Percentiles rank a stretch among this genome's conserved stretches.
Conservation (phyloP, 2,113 vertebrate species). For the Neotragus pygmaeus region DNA sequence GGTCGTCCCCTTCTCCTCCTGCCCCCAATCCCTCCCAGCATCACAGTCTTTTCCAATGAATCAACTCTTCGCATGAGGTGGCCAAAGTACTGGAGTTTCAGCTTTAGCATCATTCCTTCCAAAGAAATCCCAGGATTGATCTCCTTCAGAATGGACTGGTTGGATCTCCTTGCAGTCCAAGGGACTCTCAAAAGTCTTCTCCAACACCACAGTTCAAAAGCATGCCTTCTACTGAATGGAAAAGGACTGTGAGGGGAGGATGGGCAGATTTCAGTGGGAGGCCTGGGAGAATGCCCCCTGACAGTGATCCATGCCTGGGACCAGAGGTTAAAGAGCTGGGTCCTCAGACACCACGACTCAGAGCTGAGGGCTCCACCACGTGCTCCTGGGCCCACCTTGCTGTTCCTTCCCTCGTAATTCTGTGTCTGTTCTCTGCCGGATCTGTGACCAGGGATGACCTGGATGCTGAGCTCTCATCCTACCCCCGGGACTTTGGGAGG, state of each 20-base stretch:
- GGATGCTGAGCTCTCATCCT: not conserved
- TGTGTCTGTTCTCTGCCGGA: not conserved
- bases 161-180: too few relatives aligned
- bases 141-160: too few relatives aligned
- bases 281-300: not conserved
- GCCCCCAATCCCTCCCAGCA: too few relatives aligned
- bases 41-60: too few relatives aligned
- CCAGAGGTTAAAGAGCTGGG: not conserved
- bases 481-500: not conserved
- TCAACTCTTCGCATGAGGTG: too few relatives aligned
- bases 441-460: not conserved
- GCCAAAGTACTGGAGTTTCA: too few relatives aligned
- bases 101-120: too few relatives aligned
- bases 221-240: not conserved
- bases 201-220: too few relatives aligned
- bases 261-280: not conserved
- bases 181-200: too few relatives aligned
- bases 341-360: not conserved
- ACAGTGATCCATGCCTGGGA: not conserved
- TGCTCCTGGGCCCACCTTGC: not conserved
- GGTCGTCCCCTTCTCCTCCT: too few relatives aligned
- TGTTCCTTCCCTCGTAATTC: not conserved
- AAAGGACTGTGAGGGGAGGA: not conserved
- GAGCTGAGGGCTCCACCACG: not conserved
- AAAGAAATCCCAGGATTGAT: too few relatives aligned